Conservation (phyloP, 2,888 invertebrate genomes). For the Hoplodrina ambigua region DNA sequence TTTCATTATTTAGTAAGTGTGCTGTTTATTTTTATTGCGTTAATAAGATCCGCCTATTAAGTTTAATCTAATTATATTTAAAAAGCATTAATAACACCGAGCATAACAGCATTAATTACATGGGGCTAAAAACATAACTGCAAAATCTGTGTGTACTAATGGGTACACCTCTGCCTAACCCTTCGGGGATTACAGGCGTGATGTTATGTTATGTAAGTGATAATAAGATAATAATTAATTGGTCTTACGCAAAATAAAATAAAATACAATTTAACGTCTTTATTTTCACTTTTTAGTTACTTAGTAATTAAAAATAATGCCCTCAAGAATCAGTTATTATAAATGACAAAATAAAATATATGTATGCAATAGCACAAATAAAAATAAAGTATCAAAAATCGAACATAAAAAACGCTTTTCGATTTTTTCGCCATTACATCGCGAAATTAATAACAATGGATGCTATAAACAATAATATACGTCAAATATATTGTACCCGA, state of each 20-base stretch:
- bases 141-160: too few relatives aligned
- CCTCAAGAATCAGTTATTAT: background rate
- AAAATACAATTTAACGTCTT: background rate
- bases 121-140: too few relatives aligned
- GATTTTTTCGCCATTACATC: conserved; percentile 38
- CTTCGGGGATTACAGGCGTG: too few relatives aligned
- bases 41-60: background rate
- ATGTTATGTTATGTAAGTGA: too few relatives aligned
- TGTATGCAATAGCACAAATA: conserved; percentile 6
- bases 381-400: conserved; percentile 17
- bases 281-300: conserved; percentile 7
- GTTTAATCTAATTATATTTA: background rate
- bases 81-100: too few relatives aligned
- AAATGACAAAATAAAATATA: conserved; percentile 7
- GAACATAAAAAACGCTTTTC: conserved; percentile 12
- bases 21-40: background rate
- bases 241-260: background rate
- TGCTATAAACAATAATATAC: conserved; percentile 63
- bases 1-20: background rate
- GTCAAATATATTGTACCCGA: conserved; percentile 66
- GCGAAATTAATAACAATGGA: conserved; percentile 59
- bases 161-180: too few relatives aligned
- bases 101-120: too few relatives aligned
- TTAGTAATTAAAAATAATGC: background rate
- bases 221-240: too few relatives aligned